These are phyloP conservation scores for Tylochromis polylepis DNA, from an alignment of 2,113 vertebrate genomes.

Conservation along the genomic window DNA sequence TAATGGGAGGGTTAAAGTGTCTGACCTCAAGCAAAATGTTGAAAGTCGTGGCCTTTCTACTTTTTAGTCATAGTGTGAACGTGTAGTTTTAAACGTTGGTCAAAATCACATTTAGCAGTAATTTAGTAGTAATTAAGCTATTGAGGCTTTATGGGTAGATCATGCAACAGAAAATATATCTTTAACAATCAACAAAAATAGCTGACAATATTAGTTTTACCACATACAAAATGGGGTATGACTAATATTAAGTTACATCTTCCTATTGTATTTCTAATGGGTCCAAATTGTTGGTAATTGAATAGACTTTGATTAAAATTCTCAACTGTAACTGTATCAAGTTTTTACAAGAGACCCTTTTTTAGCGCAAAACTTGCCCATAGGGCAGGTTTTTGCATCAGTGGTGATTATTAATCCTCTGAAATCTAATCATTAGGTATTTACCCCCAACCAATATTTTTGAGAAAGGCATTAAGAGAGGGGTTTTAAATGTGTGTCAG, in stretches of 20 bases:
- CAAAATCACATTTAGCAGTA: not conserved
- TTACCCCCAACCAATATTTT: too few species aligned
- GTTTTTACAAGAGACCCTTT: not conserved
- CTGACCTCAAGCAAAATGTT: too few species aligned
- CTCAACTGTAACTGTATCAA: not conserved
- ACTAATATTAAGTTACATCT: not conserved
- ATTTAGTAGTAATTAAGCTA: not conserved
- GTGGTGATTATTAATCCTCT: not conserved
- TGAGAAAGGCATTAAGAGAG: too few species aligned
- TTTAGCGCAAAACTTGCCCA: not conserved
- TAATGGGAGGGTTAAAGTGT: too few species aligned
- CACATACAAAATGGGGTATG: too few species aligned
- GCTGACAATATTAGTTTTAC: not conserved
- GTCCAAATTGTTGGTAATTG: not conserved
- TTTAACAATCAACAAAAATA: not conserved
- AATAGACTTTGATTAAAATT: not conserved
- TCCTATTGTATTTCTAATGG: not conserved
- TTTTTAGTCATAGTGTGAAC: too few species aligned
- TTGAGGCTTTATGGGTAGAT: not conserved
- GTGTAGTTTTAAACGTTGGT: too few species aligned
- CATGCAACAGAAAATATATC: not conserved
- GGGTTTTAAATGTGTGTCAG: too few species aligned
- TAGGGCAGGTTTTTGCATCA: not conserved
- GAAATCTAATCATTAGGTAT: too few species aligned
- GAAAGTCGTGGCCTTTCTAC: too few species aligned